phyloP scores from a whole-genome alignment of 2,888 invertebrate genomes.

The Leptarthrus brevirostris region DNA sequence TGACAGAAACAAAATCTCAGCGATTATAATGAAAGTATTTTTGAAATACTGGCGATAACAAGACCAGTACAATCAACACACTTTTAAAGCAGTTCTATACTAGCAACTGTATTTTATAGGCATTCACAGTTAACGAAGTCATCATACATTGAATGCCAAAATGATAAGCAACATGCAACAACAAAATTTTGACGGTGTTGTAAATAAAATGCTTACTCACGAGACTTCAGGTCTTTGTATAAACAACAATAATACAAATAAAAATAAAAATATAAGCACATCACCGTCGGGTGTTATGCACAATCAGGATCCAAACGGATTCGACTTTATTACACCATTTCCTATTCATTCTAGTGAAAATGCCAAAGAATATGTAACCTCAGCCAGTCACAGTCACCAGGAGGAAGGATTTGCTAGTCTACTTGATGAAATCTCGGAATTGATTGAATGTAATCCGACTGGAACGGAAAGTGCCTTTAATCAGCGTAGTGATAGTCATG shows the following conservation, averaged over 20 bases:
- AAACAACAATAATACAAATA: conserved; percentile 39
- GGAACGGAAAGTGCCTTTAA: conserved; percentile 43
- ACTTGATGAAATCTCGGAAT: conserved; percentile 45
- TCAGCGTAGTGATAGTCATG: conserved; percentile 23
- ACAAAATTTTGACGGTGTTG: conserved; percentile 30
- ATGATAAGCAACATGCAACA: conserved; percentile 47
- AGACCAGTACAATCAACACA: neutral
- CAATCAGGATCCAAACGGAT: conserved; percentile 18
- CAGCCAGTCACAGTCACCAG: conserved; percentile 36
- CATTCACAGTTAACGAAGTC: neutral
- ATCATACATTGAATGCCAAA: conserved; percentile 19
- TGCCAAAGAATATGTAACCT: conserved; percentile 47
- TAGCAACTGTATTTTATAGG: neutral
- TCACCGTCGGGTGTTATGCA: neutral
- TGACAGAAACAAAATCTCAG: neutral
- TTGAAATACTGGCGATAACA: conserved; percentile 12
- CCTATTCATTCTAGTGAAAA: conserved; percentile 42
- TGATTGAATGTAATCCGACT: conserved; percentile 25
- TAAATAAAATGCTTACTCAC: conserved; percentile 26
- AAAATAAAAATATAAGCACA: conserved; percentile 27
- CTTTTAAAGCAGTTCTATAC: no score
- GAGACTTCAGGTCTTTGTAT: conserved; percentile 24
- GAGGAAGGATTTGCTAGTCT: conserved; percentile 39
- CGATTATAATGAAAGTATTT: conserved; percentile 31
- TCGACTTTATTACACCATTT: conserved; percentile 5